phyloP scores from a whole-genome alignment of 1,140 invertebrate genomes.

The Drosophila ohnishii region DNA sequence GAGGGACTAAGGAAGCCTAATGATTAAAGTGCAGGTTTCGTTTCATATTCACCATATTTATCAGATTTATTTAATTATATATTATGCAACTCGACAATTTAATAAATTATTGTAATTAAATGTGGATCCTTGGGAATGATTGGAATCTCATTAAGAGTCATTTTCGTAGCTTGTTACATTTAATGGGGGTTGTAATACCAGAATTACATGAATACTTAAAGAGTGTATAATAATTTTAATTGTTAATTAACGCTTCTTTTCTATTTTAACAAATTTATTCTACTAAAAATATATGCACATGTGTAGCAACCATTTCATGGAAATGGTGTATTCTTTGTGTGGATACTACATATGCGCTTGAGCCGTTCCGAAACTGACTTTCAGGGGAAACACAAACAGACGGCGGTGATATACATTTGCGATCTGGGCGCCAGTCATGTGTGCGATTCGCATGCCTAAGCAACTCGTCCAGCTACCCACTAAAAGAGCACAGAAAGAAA shows the following conservation, averaged over 20 bases:
- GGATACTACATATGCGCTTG: constrained; percentile 7
- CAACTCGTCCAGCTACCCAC: constrained; percentile 12
- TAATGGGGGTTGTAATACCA: constrained; percentile 1
- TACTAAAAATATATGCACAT: not conserved
- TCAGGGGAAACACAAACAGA: constrained; percentile 32
- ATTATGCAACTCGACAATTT: constrained; percentile 8
- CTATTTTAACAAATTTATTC: constrained; percentile 6
- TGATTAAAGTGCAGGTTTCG: constrained; percentile 13
- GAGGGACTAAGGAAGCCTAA: not conserved
- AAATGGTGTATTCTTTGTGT: constrained; percentile 19
- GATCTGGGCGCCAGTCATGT: constrained; percentile 36
- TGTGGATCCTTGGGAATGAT: not conserved
- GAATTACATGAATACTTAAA: constrained; percentile 1
- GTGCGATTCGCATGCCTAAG: constrained; percentile 49
- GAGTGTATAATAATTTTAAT: not conserved
- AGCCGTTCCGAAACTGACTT: constrained; percentile 10
- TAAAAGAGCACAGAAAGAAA: constrained; percentile 1
- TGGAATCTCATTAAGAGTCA: constrained; percentile 1
- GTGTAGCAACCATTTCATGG: constrained; percentile 23
- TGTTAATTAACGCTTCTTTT: not conserved
- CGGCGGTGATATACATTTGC: constrained; percentile 32
- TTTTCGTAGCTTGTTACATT: constrained; percentile 10
- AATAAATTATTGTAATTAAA: constrained; percentile 8
- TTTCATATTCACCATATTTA: constrained; percentile 12
- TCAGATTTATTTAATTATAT: constrained; percentile 14